Conservation (phyloP, 2,113 vertebrate species). For the Crotalus tigris region DNA sequence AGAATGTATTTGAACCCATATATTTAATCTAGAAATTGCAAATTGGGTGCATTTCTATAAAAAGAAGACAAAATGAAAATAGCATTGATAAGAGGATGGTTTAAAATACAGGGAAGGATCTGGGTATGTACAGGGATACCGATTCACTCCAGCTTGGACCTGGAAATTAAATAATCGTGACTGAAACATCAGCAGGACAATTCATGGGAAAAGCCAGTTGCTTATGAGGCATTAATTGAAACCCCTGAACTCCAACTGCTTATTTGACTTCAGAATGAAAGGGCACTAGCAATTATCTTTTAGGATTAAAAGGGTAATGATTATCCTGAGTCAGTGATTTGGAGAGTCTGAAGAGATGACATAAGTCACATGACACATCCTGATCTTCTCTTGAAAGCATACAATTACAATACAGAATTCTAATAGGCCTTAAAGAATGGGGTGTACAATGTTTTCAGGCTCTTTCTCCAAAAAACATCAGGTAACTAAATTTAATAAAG, state of each 20-base stretch:
- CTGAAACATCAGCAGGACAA: neutral
- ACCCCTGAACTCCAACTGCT: neutral
- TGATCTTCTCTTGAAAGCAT: neutral
- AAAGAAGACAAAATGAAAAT: neutral
- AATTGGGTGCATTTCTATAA: neutral
- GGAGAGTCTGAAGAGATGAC: neutral
- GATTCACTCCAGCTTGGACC: neutral
- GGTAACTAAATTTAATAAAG: neutral
- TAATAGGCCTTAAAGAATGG: neutral
- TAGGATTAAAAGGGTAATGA: neutral
- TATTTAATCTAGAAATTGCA: neutral
- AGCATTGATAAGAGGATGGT: neutral
- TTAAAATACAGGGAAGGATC: neutral
- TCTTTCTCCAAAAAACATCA: neutral
- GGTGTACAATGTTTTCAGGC: neutral
- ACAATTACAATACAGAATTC: neutral
- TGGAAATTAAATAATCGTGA: neutral
- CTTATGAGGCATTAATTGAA: neutral
- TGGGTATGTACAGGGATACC: neutral
- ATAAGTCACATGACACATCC: neutral
- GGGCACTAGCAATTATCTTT: neutral
- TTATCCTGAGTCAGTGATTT: neutral
- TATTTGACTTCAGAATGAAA: neutral
- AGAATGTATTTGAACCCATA: neutral
- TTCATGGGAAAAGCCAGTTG: neutral